Base-by-base conservation (phyloP, 2,113 vertebrate genomes). In the Burhinus oedicnemus region DNA sequence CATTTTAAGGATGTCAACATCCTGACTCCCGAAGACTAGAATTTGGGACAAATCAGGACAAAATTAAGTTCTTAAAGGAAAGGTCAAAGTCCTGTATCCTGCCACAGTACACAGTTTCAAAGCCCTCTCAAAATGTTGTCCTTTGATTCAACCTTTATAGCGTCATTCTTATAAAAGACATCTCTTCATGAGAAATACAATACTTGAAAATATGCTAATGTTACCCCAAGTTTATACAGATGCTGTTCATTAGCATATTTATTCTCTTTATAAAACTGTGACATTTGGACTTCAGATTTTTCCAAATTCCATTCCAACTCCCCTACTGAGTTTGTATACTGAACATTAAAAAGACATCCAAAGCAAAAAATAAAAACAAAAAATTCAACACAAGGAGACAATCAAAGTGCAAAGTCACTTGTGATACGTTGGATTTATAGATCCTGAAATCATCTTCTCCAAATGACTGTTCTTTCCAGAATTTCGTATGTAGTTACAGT, bases 251-350 rank as follows among this genome's bases (percentile, higher is more conserved):
- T 82, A 93, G 51, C 74, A 54, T 83, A 88, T 90, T 83, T 85
- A 64, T 76, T 82, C 74, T 89, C 58, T 79, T 76, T 38, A 61
- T 76, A 85, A 90, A 77, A 83, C 27, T 83, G 57, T 57, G 72
- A 83, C 79, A 78, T 94, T 83, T 92, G 94, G 54, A 93, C 51
- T 96, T 72, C 45, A 72, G 40, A 74, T 75, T 95, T 96, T 96
- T 92, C 51, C 61, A 77, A 81, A 96, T 84, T 93, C 54, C 82
- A 85, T 68, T 88, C 81, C 71, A 84, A 49, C 52, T 89, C 60
- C 52, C 86, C 74, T 51, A 49, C 64, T 61, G 83, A 61, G 75
- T 82, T 71, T 75, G 54, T 83, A 66, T 32, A 92, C 6, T 5
- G 5, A 89, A 8, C 60, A 92, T 65, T 76, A 92, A 90, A 93